A percentile compares a stretch with the other conserved stretches of the same genome.
These are phyloP conservation scores for Aphidius colemani DNA, from an alignment of 2,888 invertebrate species.

Conservation along the genomic window DNA sequence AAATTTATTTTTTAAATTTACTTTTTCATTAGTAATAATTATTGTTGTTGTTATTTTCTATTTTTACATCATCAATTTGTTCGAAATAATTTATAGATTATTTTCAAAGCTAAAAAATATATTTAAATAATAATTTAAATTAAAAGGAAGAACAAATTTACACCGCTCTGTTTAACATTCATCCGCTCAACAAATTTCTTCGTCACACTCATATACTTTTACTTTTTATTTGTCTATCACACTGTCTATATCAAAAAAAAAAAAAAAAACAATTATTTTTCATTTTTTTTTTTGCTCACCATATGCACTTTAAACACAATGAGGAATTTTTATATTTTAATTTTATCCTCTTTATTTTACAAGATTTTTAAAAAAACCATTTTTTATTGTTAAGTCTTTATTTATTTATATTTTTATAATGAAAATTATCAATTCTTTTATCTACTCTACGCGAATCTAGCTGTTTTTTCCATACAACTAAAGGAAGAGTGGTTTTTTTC, in stretches of 20 bases:
- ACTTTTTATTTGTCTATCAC: neutral
- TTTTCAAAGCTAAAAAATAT: neutral
- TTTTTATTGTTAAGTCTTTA: slow-evolving; percentile 3
- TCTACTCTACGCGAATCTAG: slow-evolving; percentile 23
- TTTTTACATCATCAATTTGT: neutral
- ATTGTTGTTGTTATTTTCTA: slow-evolving; percentile 15
- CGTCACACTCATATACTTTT: slow-evolving; percentile 11
- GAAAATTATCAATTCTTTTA: neutral
- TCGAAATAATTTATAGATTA: neutral
- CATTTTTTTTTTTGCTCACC: too few relatives aligned
- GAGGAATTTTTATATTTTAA: neutral
- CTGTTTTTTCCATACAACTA: slow-evolving; percentile 10
- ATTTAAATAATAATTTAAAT: neutral
- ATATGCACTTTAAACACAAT: too few relatives aligned
- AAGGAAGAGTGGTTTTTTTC: slow-evolving; percentile 3
- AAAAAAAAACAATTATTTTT: neutral
- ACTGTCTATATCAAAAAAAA: neutral
- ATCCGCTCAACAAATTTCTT: neutral
- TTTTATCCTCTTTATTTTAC: slow-evolving; percentile 2
- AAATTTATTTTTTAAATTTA: neutral
- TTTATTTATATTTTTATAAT: neutral
- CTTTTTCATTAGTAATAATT: slow-evolving; percentile 17
- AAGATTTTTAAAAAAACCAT: too few relatives aligned
- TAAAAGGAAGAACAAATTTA: slow-evolving; percentile 16
- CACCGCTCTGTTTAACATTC: slow-evolving; percentile 16